phyloP scores from a whole-genome alignment of 1,140 invertebrate species.

The Pemphigus obesinymphae region DNA sequence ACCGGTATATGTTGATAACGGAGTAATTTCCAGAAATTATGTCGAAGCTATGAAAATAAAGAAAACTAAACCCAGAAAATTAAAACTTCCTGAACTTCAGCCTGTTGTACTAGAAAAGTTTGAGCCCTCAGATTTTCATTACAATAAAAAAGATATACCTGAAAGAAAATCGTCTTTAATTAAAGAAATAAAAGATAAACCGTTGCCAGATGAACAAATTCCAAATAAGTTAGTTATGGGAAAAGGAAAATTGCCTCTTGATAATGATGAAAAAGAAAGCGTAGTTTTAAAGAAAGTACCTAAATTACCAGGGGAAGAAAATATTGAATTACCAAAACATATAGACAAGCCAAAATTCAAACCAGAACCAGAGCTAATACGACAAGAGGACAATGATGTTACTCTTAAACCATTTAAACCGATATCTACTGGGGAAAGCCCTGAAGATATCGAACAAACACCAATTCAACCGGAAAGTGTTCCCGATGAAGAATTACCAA shows the following conservation, averaged over 20 bases:
- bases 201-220: conserved; percentile 34
- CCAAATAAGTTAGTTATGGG: conserved; percentile 45
- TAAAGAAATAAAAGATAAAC: conserved; percentile 26
- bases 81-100: conserved; percentile 36
- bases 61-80: conserved; percentile 56
- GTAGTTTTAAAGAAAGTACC: conserved; percentile 46
- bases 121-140: conserved; percentile 46
- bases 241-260: conserved; percentile 47
- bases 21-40: conserved; percentile 64
- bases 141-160: conserved; percentile 50
- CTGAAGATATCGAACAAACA: conserved; percentile 43
- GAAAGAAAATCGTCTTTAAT: conserved; percentile 44
- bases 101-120: conserved; percentile 58
- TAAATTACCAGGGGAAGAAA: conserved; percentile 44
- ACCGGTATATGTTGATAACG: conserved; percentile 54
- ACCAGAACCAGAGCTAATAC: conserved; percentile 47
- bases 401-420: conserved; percentile 46
- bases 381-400: conserved; percentile 45
- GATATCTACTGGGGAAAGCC: conserved; percentile 45
- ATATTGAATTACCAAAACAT: conserved; percentile 47
- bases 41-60: conserved; percentile 61
- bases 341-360: conserved; percentile 45
- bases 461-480: not conserved
- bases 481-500: conserved; percentile 47
- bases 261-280: conserved; percentile 45